Evolutionary conservation across 2,113 vertebrate species (phyloP).

Genomic region (Petromus typicus): DNA sequence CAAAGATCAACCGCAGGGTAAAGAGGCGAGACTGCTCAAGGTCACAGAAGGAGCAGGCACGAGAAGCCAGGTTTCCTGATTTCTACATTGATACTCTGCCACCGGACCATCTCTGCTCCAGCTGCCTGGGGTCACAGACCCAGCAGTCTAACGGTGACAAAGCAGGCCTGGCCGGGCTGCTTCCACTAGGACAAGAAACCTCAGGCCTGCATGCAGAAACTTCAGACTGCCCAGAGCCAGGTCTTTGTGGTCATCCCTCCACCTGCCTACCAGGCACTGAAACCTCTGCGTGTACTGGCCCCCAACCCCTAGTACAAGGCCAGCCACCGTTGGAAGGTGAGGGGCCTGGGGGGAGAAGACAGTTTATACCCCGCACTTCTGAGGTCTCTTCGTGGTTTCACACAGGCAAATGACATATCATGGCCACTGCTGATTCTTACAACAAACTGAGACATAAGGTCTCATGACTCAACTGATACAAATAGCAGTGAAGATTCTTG

Average conservation of each 20-base stretch:
- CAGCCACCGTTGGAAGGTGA: neutral
- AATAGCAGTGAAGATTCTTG: constrained; percentile 23
- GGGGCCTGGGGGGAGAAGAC: neutral
- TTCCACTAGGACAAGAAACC: neutral
- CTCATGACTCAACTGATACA: neutral
- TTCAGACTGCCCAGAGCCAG: neutral
- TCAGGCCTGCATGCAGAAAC: neutral
- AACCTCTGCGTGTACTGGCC: neutral
- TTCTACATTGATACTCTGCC: neutral
- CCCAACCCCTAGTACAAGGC: neutral
- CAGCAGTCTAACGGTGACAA: neutral
- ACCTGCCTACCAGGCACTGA: neutral
- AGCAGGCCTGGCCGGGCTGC: constrained; percentile 12
- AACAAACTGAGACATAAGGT: constrained; percentile 34
- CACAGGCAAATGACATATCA: constrained; percentile 61
- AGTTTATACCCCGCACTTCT: constrained; percentile 25
- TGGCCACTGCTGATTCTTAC: constrained; percentile 52
- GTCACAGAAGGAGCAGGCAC: constrained; percentile 41
- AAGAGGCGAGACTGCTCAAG: constrained; percentile 47
- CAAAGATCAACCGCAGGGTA: neutral
- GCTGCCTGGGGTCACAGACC: neutral
- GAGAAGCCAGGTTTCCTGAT: constrained; percentile 48
- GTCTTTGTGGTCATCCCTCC: neutral
- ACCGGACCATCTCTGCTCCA: neutral
- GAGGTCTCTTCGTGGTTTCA: constrained; percentile 27